These are phyloP conservation scores for Hirundo rustica DNA, from an alignment of 2,797 vertebrate genomes.

Conservation along the genomic window DNA sequence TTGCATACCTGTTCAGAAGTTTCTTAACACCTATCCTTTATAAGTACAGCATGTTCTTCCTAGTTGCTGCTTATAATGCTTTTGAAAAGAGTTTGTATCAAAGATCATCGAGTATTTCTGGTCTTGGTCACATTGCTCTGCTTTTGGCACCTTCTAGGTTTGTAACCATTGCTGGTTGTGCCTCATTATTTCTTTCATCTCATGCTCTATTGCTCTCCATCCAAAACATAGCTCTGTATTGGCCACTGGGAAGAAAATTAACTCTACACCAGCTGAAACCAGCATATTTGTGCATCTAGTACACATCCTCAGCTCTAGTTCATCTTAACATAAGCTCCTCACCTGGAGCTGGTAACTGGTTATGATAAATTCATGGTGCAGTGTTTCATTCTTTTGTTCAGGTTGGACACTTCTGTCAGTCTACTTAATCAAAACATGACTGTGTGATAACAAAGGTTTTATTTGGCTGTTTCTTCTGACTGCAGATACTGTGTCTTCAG, in stretches of 20 bases:
- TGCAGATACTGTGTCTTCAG: neutral
- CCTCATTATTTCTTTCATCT: neutral
- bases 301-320: neutral
- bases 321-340: neutral
- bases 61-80: neutral
- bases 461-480: neutral
- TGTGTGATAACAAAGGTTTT: neutral
- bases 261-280: neutral
- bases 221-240: neutral
- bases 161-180: accelerated
- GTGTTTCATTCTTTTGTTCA: neutral
- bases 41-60: neutral
- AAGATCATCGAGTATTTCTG: neutral
- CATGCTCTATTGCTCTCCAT: neutral
- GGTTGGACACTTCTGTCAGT: neutral
- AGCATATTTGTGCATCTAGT: neutral
- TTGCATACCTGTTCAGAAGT: neutral
- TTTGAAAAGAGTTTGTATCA: neutral
- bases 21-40: neutral
- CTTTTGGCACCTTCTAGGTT: neutral
- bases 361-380: neutral
- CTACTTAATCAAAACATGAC: neutral
- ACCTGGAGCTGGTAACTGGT: neutral
- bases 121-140: neutral
- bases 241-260: neutral